phyloP scores from a whole-genome alignment of 2,888 invertebrate species.

The Tenodera sinensis region DNA sequence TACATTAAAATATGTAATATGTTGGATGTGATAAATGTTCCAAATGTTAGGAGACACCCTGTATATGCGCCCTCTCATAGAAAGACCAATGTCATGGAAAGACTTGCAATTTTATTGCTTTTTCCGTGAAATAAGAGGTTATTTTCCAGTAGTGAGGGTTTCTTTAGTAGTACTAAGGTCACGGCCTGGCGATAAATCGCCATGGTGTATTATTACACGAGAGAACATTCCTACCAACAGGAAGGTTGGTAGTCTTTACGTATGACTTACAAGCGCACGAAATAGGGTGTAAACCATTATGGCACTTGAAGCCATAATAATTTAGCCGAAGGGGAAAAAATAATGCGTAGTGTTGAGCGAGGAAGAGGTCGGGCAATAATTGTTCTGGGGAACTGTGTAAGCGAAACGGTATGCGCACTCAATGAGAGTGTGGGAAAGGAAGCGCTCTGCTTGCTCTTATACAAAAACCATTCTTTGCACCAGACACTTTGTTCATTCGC shows the following conservation, averaged over 20 bases:
- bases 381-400: neutral
- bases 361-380: neutral
- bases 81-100: neutral
- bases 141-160: neutral
- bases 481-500: neutral
- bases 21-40: too few species aligned
- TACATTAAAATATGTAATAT: too few species aligned
- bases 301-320: neutral
- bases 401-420: neutral
- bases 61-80: too few species aligned
- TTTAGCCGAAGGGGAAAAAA: neutral
- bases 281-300: neutral
- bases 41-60: too few species aligned
- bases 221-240: neutral
- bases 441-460: neutral
- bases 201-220: neutral
- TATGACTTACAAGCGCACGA: neutral
- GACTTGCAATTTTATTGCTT: neutral
- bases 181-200: neutral
- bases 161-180: neutral
- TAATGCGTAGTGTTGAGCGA: neutral
- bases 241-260: neutral
- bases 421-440: neutral
- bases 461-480: neutral
- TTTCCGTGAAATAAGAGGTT: neutral